phyloP scores from a whole-genome alignment of 2,113 vertebrate genomes.

The Jaculus jaculus region DNA sequence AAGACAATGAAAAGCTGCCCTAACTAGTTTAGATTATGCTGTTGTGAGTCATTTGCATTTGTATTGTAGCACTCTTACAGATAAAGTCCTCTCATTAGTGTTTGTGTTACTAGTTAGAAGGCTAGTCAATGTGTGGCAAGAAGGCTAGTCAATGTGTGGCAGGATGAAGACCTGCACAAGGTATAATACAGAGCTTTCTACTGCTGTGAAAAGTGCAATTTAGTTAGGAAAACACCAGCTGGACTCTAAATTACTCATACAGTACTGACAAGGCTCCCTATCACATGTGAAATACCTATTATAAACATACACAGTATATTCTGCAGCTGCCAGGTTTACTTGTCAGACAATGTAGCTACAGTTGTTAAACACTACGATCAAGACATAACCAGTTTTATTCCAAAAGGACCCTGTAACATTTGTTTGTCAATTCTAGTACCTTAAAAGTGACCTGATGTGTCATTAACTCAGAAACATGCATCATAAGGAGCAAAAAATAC shows the following conservation, averaged over 20 bases:
- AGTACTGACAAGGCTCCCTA: not conserved
- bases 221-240: not conserved
- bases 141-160: not conserved
- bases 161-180: not conserved
- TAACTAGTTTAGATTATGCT: too few species aligned
- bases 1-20: too few species aligned
- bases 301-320: not conserved
- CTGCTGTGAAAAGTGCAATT: not conserved
- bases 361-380: not conserved
- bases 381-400: not conserved
- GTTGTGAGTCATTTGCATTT: too few species aligned
- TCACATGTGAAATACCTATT: not conserved
- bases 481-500: not conserved
- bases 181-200: not conserved
- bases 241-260: not conserved
- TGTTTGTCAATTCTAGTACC: not conserved
- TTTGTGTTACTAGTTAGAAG: not conserved
- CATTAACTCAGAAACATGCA: not conserved
- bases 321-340: not conserved
- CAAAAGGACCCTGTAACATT: not conserved
- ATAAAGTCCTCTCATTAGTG: not conserved
- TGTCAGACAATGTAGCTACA: not conserved
- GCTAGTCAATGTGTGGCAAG: not conserved
- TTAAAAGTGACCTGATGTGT: not conserved
- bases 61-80: too few species aligned